Evolutionary conservation across 2,113 vertebrate genomes (phyloP).

Genomic region (Aptenodytes forsteri): DNA sequence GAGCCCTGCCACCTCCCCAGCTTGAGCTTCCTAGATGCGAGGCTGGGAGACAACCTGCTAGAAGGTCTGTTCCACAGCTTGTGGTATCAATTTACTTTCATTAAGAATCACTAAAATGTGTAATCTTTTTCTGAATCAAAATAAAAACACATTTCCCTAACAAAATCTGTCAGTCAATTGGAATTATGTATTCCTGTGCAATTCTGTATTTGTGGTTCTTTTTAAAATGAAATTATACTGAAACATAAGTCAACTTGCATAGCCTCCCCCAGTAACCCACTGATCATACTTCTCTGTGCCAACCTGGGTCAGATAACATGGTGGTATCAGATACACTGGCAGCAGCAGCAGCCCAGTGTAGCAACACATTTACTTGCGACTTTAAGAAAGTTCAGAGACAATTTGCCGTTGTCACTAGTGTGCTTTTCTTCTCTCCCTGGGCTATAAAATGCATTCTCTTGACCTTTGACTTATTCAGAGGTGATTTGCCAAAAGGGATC

Average conservation of each 20-base stretch:
- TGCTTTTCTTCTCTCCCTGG: not conserved
- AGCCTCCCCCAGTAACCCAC: not conserved
- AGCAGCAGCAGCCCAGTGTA: not conserved
- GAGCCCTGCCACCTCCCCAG: not conserved
- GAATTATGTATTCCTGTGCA: not conserved
- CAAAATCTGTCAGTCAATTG: not conserved
- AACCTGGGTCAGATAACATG: accelerated
- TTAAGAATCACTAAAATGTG: not conserved
- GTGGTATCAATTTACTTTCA: not conserved
- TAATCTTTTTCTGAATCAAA: not conserved
- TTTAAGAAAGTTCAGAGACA: not conserved
- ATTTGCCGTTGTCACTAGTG: not conserved
- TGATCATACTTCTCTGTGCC: not conserved
- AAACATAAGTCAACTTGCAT: not conserved
- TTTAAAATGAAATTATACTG: not conserved
- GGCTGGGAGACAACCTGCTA: not conserved
- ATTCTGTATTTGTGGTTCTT: not conserved
- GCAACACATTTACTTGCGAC: not conserved
- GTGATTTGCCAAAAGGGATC: not conserved
- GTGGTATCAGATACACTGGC: not conserved
- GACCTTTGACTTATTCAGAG: not conserved
- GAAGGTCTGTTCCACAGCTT: not conserved
- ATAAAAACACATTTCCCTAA: not conserved
- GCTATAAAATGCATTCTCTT: not conserved
- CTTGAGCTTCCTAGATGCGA: not conserved